Evolutionary conservation across 1,140 invertebrate species (phyloP), one percentile per base, ranked within the genome.

Genomic region (Dryas iulia): DNA sequence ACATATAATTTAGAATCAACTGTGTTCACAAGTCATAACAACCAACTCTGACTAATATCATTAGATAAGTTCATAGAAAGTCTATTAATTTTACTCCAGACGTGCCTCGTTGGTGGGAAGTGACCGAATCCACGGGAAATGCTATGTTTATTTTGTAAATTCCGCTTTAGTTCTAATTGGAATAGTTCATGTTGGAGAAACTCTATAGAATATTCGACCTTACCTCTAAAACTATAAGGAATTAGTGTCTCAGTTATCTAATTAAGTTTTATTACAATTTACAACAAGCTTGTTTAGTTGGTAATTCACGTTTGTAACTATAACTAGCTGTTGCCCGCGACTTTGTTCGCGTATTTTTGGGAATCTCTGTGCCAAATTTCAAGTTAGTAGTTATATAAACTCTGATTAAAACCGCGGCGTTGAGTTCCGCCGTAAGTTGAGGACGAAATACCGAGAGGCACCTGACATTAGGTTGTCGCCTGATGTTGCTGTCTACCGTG

Each of bases 81-180:
- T 60, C 64, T 62, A 70, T 64, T 68, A 63, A 64, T 69, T 65
- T 70, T 61, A 62, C 61, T 60, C 62, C 31, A 71, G 62, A 74
- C 53, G 61, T 69, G 66, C 67, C 63, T 69, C 39, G 12, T 0
- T 14, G 35, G 65, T 52, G 53, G 52, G 64, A 62, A 74, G 68
- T 72, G 54, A 74, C 57, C 64, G 72, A 75, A 72, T 74, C 73
- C 73, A 65, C 68, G 66, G 73, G 68, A 77, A 77, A 77, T 73
- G 59, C 59, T 58, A 72, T 77, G 71, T 75, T 77, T 77, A 71
- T 66, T 30, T 65, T 59, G 56, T 68, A 64, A 72, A 71, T 69
- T 73, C 66, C 62, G 62, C 56, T 74, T 71, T 70, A 63, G 63
- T 61, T 73, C 81, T 81, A 83, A 83, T 83, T 80, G 79, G 74